A percentile compares a stretch with the other conserved stretches of the same genome.
Conservation (phyloP, 2,113 vertebrate genomes). For the Xenopus tropicalis region UCB_Xtro_10.0 CM004444.2:33593501-33594000, state of each 20-base stretch:
- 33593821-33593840: constrained; percentile 12
- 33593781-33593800: constrained; percentile 29
- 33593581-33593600: not conserved
- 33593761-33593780: constrained; percentile 13
- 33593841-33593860: constrained; percentile 17
- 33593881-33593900: not conserved
- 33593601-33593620: constrained; percentile 30
- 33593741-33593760: constrained; percentile 7
- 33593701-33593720: constrained; percentile 29
- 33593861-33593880: constrained; percentile 1
- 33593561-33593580: too few species aligned
- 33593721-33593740: constrained; percentile 3
- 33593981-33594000: too few species aligned
- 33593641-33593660: constrained; percentile 28
- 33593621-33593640: constrained; percentile 21
- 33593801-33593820: constrained; percentile 17
- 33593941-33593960: too few species aligned
- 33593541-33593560: too few species aligned
- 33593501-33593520: too few species aligned
- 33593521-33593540: too few species aligned
- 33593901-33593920: too few species aligned
- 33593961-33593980: too few species aligned
- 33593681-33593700: constrained; percentile 27
- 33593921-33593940: too few species aligned
- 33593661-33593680: constrained; percentile 27